Conservation (phyloP, 2,888 invertebrate genomes). For the Protonemura montana region DNA sequence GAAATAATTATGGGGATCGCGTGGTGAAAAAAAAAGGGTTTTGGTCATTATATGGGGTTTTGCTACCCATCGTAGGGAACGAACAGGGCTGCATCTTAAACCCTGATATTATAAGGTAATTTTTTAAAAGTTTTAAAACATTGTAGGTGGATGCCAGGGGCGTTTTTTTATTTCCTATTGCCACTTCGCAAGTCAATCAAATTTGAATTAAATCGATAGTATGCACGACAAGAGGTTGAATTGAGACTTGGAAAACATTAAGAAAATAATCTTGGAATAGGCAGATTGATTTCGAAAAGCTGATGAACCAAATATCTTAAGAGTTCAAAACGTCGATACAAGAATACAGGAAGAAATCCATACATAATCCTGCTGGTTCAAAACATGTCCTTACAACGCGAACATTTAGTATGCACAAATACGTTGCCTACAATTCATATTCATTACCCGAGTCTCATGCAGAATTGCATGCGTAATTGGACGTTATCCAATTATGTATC, state of each 20-base stretch:
- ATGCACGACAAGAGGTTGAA: too few species aligned
- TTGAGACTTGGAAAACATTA: too few species aligned
- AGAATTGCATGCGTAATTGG: slow-evolving; percentile 1
- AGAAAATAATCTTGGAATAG: too few species aligned
- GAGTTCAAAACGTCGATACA: too few species aligned
- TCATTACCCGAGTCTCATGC: not conserved
- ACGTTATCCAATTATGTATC: not conserved
- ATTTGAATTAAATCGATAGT: not conserved
- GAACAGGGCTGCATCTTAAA: not conserved
- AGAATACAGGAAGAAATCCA: too few species aligned
- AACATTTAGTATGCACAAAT: too few species aligned
- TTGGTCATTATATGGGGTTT: not conserved
- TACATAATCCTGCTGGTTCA: too few species aligned
- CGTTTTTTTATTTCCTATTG: not conserved
- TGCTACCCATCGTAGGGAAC: not conserved
- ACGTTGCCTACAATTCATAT: not conserved
- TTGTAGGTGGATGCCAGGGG: not conserved
- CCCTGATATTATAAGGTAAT: not conserved
- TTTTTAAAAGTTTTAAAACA: not conserved
- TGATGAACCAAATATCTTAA: too few species aligned
- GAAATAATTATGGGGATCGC: not conserved
- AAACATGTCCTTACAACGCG: too few species aligned
- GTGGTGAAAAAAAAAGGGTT: not conserved
- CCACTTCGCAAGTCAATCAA: not conserved
- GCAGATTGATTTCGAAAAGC: too few species aligned